Base-by-base conservation (phyloP, 2,113 vertebrate genomes). In the Dasyurus viverrinus region DNA sequence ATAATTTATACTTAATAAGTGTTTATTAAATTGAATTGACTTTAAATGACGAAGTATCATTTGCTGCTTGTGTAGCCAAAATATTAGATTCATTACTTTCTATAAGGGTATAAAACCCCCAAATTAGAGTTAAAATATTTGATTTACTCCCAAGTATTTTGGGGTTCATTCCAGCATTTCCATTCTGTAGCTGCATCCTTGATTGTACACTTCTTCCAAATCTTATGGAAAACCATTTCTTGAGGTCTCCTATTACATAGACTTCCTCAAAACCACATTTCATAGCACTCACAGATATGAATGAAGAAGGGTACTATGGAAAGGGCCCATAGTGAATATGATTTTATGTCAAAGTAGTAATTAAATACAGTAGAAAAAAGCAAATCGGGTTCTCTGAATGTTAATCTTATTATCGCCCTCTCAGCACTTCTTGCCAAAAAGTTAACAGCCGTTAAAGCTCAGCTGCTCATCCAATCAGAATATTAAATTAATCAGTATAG, bases 351-450 rank as follows among this genome's bases (percentile, higher is more conserved):
- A 98, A 96, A 97, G 97, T 96, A 97, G 98, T 98, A 98, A 99
- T 99, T 99, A 98, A 99, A 98, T 97, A 98, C 98, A 98, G 98
- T 0, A 76, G 93, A 96, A 97, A 98, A 98, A 98, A 98, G 97
- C 98, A 98, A 97, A 98, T 98, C 98, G 97, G 97, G 98, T 98
- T 97, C 97, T 97, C 97, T 94, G 97, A 98, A 98, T 98, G 98
- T 98, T 98, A 99, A 98, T 98, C 98, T 98, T 98, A 98, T 99
- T 98, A 99, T 98, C 98, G 94, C 98, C 98, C 98, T 98, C 98
- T 98, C 98, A 98, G 97, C 97, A 97, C 95, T 8, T 90, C 98
- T 98, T 98, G 98, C 98, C 98, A 98, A 98, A 98, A 98, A 98
- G 98, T 98, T 98, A 99, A 98, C 98, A 99, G 98, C 98, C 97